Conservation (phyloP, 2,113 vertebrate genomes). For the Eira barbara region DNA sequence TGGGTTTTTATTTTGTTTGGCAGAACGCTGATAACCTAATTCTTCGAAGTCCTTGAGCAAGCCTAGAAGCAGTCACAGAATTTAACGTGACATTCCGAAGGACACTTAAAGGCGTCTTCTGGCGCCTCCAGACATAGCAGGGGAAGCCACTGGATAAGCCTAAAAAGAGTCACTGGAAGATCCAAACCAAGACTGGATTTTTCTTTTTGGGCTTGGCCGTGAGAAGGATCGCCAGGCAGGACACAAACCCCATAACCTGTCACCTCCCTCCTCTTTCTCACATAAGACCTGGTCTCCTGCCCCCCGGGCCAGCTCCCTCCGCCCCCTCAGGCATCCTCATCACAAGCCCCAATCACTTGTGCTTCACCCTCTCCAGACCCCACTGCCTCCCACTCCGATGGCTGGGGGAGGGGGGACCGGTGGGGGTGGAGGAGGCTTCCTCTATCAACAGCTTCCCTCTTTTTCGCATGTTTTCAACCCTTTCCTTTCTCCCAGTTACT, state of each 20-base stretch:
- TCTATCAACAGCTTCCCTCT: background rate
- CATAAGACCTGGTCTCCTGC: background rate
- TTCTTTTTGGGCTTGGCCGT: background rate
- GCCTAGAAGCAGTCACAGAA: background rate
- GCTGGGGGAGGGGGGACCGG: background rate
- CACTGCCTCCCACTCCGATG: background rate
- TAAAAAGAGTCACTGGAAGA: background rate
- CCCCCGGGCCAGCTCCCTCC: background rate
- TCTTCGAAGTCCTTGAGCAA: background rate
- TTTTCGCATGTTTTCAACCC: background rate
- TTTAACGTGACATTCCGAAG: background rate
- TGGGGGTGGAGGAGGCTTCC: rapidly evolving
- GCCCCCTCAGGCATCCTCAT: background rate
- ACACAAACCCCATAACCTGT: background rate
- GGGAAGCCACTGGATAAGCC: background rate
- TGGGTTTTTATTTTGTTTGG: background rate
- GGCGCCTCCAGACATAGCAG: background rate
- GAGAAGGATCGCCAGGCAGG: background rate
- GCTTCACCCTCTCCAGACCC: background rate
- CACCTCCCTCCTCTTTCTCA: background rate
- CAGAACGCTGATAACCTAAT: background rate
- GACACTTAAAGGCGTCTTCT: background rate
- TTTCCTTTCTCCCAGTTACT: background rate
- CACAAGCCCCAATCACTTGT: too few relatives aligned
- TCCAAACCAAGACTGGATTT: background rate